Evolutionary conservation across 2,113 vertebrate genomes (phyloP), one percentile per base, ranked within the genome.

Genomic region (Vireo altiloquus): DNA sequence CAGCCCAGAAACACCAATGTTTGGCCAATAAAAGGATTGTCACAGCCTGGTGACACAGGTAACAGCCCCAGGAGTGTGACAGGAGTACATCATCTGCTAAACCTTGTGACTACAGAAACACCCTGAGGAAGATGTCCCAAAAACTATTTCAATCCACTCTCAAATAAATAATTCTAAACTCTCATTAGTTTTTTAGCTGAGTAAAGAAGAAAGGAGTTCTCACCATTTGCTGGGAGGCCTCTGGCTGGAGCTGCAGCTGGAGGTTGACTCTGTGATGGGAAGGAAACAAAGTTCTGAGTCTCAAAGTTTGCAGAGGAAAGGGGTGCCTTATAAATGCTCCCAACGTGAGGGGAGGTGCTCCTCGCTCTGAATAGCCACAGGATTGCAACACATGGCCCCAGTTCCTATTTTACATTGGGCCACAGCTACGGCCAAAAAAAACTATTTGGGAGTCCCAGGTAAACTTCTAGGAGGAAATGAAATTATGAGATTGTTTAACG

Each of bases 391-490:
- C 47, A 25, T n/a, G 71, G 71, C 60, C 49, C 6, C 49, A 68
- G 69, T 89, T 97, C 95, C 92, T 68, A 89, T 90, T 96, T 92
- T 71, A 68, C 60, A 90, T 33, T 90, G 88, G 82, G 86, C 57
- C 83, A 92, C 82, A 24, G 92, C 72, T 81, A 53, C 57, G 60
- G 69, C 11, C 25, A 47, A 47, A 76, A 89, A 78, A 82, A 84
- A 77, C 40, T 50, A 46, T 84, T 88, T 90, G 96, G 90, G 96
- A 97, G 88, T 97, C 95, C 90, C 96, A 97, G 95, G 96, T 97
- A 90, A 95, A 96, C 95, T 97, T 96, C 60, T 9, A 96, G 72
- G 93, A 90, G 95, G 95, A 97, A 96, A 96, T 89, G 94, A 95
- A 89, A 96, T 96, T 54, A 53, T 68, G 68, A 94, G 88, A 84